phyloP scores from a whole-genome alignment of 2,888 invertebrate genomes.

The Chymomyza procnemis region DNA sequence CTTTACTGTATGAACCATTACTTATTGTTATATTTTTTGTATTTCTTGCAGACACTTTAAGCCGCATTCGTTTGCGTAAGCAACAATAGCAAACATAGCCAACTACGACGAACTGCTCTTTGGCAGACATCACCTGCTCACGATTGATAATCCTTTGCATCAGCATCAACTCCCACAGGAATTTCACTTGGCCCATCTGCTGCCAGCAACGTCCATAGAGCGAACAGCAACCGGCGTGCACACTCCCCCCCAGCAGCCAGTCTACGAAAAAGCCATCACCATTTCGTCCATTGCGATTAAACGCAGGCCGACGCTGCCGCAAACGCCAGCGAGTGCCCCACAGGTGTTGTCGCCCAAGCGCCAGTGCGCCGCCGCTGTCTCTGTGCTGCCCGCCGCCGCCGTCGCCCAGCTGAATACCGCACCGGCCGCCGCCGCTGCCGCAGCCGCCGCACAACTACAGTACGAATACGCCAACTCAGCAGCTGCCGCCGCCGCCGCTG shows the following conservation, averaged over 20 bases:
- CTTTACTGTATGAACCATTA: too few species aligned
- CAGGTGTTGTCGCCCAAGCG: constrained; percentile 80
- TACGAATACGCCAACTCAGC: constrained; percentile 78
- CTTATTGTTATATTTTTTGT: background rate
- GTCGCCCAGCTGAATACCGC: constrained; percentile 50
- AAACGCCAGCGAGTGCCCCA: constrained; percentile 80
- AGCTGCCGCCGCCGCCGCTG: constrained; percentile 69
- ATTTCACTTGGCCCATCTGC: background rate
- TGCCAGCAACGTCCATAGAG: constrained; percentile 14
- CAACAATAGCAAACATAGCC: constrained; percentile 58
- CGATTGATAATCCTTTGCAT: constrained; percentile 54
- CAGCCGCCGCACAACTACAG: constrained; percentile 59
- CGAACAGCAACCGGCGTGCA: constrained; percentile 24
- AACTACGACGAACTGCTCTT: constrained; percentile 64
- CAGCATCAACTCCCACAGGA: constrained; percentile 26
- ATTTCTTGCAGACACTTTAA: constrained; percentile 51
- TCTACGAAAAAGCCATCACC: constrained; percentile 79
- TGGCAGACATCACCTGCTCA: constrained; percentile 70
- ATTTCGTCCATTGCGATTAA: constrained; percentile 80
- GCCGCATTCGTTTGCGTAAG: constrained; percentile 31
- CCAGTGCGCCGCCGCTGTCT: constrained; percentile 79
- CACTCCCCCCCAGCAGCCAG: constrained; percentile 71
- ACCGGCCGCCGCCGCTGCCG: constrained; percentile 74
- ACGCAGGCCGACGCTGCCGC: constrained; percentile 80
- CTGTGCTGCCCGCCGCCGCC: constrained; percentile 74